phyloP scores from a whole-genome alignment of 1,140 invertebrate species.

The Hycleus phaleratus region DNA sequence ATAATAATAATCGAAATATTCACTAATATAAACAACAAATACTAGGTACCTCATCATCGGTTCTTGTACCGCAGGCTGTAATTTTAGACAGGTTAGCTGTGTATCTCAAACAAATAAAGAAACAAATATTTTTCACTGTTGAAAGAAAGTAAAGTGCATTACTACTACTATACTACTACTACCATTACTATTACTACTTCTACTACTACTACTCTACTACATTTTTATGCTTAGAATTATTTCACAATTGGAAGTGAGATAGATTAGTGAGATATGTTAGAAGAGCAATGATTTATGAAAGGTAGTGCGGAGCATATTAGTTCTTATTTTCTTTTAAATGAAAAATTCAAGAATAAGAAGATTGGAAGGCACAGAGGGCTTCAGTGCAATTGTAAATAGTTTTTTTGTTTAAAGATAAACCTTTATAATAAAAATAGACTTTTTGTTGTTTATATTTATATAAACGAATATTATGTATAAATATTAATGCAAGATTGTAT shows the following conservation, averaged over 20 bases:
- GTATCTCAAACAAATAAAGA: constrained; percentile 20
- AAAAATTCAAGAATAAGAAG: too few relatives aligned
- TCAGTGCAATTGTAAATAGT: constrained; percentile 42
- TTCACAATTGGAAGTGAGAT: too few relatives aligned
- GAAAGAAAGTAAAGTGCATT: constrained; percentile 35
- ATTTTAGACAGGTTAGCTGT: constrained; percentile 42
- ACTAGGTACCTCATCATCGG: constrained; percentile 43
- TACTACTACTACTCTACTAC: too few relatives aligned
- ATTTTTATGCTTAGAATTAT: too few relatives aligned
- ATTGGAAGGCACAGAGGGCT: constrained; percentile 30
- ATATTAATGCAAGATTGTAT: constrained; percentile 27
- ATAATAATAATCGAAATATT: constrained; percentile 30
- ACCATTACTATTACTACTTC: too few relatives aligned
- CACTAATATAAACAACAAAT: constrained; percentile 36
- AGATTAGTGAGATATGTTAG: too few relatives aligned
- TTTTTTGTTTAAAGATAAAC: background rate
- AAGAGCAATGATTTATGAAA: constrained; percentile 39
- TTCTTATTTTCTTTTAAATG: too few relatives aligned
- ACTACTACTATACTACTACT: constrained; percentile 34
- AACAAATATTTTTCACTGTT: too few relatives aligned
- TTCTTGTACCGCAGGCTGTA: constrained; percentile 42
- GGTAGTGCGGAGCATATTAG: constrained; percentile 34
- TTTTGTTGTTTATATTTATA: constrained; percentile 38
- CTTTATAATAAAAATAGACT: constrained; percentile 23
- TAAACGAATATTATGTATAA: constrained; percentile 30